Base-by-base conservation (phyloP, 2,888 invertebrate genomes). In the Schrankia costaestrigalis region DNA sequence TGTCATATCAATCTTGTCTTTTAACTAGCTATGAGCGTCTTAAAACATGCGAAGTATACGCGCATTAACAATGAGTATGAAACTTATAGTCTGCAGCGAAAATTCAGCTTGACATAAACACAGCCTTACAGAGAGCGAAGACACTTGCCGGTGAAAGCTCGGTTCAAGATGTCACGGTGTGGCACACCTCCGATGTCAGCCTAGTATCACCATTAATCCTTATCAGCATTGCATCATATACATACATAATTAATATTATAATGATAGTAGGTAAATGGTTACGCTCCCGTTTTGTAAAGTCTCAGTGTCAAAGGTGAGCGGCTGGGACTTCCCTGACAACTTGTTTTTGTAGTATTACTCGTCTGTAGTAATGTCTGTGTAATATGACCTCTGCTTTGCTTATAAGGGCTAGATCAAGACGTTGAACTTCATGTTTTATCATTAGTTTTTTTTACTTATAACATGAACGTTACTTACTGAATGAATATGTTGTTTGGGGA, bases 121-220 rank as follows among this genome's bases (percentile, higher is more conserved):
- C 1, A 14, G 6, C 26, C 9, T 36, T 21, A 26, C 27, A 11
- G 45, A 53, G 54, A 54, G 45, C 41, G 56, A 61, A 64, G 64
- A 66, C 1, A 8, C 10, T 21, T 46, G 46, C 48, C 56, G 61
- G 83, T 76, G 82, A 84, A 84, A 85, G 84, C 73, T 48, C 64
- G 66, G 81, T 83, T 82, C 79, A 84, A 79, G 71, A 81, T 75
- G 79, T 79, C 78, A 78, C 51, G 66, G 54, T 60, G 55, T 59
- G 67, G 55, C 67, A 58, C 62, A 39, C 41, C 46, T 24, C 49
- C 44, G 53, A 46, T 50, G 37, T 52, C 59, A 60, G 57, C 53
- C 53, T 52, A 60, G 54, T 47, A 41, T 57, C 48, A 45, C 53
- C 56, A 71, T 73, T 70, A 72, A 75, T 75, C 71, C 72, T 72